Evolutionary conservation across 2,113 vertebrate species (phyloP).

Genomic region (Stigmatopora argus): DNA sequence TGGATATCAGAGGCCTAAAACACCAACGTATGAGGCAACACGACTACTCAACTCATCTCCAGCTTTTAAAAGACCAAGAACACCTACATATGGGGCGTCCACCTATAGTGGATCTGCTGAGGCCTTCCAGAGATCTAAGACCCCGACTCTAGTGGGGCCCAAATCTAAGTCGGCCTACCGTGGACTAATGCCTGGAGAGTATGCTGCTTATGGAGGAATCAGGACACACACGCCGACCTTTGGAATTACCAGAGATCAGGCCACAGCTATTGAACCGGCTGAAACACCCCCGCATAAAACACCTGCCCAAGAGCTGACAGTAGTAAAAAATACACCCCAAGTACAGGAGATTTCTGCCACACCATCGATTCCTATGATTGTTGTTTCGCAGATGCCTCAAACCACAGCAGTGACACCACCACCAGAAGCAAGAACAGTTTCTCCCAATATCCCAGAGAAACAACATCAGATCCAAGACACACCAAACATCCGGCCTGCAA

Average conservation of each 20-base stretch:
- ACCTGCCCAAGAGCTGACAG: conserved; percentile 23
- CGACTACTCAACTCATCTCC: conserved; percentile 40
- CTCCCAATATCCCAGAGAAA: conserved; percentile 25
- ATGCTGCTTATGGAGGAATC: conserved; percentile 69
- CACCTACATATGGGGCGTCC: conserved; percentile 41
- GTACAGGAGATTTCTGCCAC: background rate
- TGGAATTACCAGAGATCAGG: conserved; percentile 41
- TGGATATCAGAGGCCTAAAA: conserved; percentile 46
- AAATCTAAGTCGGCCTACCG: conserved; percentile 63
- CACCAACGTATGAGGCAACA: conserved; percentile 51
- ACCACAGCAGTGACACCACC: conserved; percentile 15
- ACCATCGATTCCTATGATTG: conserved; percentile 33
- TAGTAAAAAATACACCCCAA: conserved; percentile 28
- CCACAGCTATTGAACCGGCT: conserved; percentile 26
- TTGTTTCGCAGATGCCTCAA: conserved; percentile 47
- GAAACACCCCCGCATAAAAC: conserved; percentile 24
- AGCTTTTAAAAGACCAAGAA: conserved; percentile 58
- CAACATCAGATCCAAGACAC: conserved; percentile 21
- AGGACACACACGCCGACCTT: conserved; percentile 58
- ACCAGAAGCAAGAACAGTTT: conserved; percentile 9
- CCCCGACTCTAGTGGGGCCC: conserved; percentile 47
- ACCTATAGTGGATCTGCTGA: conserved; percentile 27
- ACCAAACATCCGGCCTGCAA: conserved; percentile 36
- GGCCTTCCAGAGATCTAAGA: conserved; percentile 60
- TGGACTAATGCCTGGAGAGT: conserved; percentile 69